Percentiles rank a stretch among this genome's conserved stretches.
phyloP scores from a whole-genome alignment of 92 coral and sea anemone species.

The Metridium senile region DNA sequence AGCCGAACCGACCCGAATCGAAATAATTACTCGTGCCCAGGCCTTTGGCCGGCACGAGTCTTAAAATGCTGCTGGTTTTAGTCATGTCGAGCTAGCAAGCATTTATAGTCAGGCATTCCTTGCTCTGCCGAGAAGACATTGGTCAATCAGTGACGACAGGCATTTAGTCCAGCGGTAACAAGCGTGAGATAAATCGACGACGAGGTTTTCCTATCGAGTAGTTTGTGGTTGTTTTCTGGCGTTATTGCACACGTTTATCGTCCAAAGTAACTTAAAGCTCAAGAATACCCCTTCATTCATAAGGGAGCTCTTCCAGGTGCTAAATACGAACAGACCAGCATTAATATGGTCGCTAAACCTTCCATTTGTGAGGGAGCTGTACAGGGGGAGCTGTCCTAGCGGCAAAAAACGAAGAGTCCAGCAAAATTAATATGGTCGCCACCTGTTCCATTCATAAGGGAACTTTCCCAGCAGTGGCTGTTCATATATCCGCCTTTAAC shows the following conservation, averaged over 20 bases:
- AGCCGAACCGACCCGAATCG: too few relatives aligned
- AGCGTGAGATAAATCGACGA: neutral
- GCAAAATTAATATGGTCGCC: neutral
- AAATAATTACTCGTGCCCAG: too few relatives aligned
- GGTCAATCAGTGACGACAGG: too few relatives aligned
- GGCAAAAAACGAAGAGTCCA: neutral
- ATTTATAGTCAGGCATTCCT: too few relatives aligned
- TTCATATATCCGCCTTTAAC: neutral
- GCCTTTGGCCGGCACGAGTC: too few relatives aligned
- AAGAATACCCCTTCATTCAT: neutral
- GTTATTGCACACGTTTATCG: neutral
- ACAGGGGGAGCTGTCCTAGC: neutral
- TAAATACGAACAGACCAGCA: neutral
- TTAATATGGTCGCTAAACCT: neutral
- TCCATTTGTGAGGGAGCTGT: neutral
- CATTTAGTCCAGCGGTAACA: too few relatives aligned
- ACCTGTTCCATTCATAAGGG: neutral
- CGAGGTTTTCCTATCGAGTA: neutral
- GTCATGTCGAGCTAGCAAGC: too few relatives aligned
- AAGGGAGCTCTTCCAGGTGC: neutral
- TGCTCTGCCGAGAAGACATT: too few relatives aligned
- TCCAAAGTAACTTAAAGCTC: neutral
- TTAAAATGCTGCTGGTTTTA: too few relatives aligned
- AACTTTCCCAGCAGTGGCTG: neutral
- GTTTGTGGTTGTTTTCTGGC: neutral